Conservation (phyloP, 2,113 vertebrate genomes). For the Marmota monax region DNA sequence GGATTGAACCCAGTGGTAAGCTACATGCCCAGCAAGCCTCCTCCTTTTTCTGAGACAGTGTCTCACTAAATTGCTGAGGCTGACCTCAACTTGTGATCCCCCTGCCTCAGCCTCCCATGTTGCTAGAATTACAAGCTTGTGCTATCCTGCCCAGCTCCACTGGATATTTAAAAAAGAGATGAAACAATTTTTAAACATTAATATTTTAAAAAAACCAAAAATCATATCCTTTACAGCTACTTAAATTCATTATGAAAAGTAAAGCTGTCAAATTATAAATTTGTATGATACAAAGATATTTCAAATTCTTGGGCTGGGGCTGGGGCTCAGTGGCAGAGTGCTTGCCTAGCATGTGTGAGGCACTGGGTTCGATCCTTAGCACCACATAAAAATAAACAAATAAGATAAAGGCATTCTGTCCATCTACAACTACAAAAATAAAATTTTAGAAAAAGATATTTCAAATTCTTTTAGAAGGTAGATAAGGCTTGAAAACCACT, state of each 20-base stretch:
- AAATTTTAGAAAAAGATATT: not conserved
- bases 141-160: too few relatives aligned
- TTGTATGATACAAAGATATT: not conserved
- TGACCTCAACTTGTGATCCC: not conserved
- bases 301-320: not conserved
- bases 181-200: slow-evolving; percentile 5
- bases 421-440: too few relatives aligned
- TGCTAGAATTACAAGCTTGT: not conserved
- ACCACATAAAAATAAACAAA: too few relatives aligned
- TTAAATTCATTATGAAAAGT: slow-evolving; percentile 36
- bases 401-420: too few relatives aligned
- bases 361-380: too few relatives aligned
- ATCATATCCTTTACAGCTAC: not conserved
- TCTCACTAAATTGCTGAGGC: not conserved
- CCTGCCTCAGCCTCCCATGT: not conserved
- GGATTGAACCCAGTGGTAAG: not conserved
- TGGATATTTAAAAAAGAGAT: not conserved
- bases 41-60: not conserved
- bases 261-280: slow-evolving; percentile 27
- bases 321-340: too few relatives aligned
- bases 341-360: too few relatives aligned
- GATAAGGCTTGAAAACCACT: not conserved
- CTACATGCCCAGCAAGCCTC: not conserved
- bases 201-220: not conserved
- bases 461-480: not conserved